phyloP scores from a whole-genome alignment of 2,888 invertebrate species.

The Thymelicus lineola region DNA sequence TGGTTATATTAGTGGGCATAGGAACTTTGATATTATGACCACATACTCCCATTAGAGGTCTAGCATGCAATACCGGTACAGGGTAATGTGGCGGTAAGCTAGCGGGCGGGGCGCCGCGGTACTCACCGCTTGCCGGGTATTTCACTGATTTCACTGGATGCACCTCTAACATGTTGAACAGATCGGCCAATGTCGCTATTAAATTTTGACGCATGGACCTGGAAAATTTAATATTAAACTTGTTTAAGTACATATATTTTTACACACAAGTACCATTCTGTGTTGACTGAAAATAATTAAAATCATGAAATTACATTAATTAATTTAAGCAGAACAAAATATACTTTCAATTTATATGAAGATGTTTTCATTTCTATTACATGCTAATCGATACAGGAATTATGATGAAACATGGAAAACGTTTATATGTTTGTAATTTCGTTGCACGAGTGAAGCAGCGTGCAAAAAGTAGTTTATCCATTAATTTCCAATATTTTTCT shows the following conservation, averaged over 20 bases:
- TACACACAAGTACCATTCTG: too few relatives aligned
- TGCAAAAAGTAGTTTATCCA: too few relatives aligned
- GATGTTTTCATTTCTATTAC: too few relatives aligned
- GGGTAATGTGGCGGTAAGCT: conserved; percentile 38
- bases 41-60: conserved; percentile 80
- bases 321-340: too few relatives aligned
- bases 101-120: conserved; percentile 24
- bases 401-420: too few relatives aligned
- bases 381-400: too few relatives aligned
- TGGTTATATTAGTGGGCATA: conserved; percentile 65
- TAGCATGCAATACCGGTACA: conserved; percentile 72
- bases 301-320: too few relatives aligned
- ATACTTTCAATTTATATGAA: too few relatives aligned
- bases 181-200: conserved; percentile 95
- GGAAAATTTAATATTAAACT: conserved; percentile 59
- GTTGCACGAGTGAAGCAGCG: too few relatives aligned
- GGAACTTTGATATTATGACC: conserved; percentile 82
- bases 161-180: conserved; percentile 97
- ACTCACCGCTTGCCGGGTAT: conserved; percentile 89
- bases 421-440: too few relatives aligned
- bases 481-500: too few relatives aligned
- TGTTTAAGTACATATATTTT: neutral
- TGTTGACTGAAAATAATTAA: too few relatives aligned
- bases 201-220: conserved; percentile 97
- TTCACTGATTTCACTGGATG: conserved; percentile 95